Evolutionary conservation across 2,113 vertebrate species (phyloP).

Genomic region (Electrona antarctica): DNA sequence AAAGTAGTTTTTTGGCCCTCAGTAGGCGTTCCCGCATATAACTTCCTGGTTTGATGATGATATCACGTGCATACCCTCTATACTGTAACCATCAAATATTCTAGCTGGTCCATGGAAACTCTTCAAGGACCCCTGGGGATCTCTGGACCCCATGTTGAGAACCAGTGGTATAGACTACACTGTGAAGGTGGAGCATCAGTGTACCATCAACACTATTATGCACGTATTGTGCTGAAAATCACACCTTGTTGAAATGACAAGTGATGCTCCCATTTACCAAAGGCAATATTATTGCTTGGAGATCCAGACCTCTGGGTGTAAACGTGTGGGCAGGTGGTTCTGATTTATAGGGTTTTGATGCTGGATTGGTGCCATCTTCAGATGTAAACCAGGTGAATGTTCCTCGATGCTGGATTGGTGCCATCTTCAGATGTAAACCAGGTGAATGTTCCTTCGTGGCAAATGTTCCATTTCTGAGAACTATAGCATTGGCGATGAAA

Average conservation of each 20-base stretch:
- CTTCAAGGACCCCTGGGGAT: too few species aligned
- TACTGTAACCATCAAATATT: too few species aligned
- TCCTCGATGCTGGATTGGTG: slow-evolving; percentile 32
- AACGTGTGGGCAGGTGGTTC: slow-evolving; percentile 42
- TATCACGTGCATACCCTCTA: too few species aligned
- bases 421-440: slow-evolving; percentile 56
- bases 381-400: slow-evolving; percentile 50
- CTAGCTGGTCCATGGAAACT: too few species aligned
- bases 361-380: slow-evolving; percentile 47
- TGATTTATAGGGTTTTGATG: slow-evolving; percentile 46
- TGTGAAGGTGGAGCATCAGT: background rate
- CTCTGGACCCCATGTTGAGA: too few species aligned
- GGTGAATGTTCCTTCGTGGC: slow-evolving; percentile 26
- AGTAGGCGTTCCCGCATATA: too few species aligned
- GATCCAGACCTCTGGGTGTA: slow-evolving; percentile 41
- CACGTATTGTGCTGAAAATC: background rate
- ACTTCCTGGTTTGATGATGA: too few species aligned
- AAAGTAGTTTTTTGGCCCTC: too few species aligned
- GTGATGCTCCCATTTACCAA: background rate
- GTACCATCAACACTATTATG: background rate
- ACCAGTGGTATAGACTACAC: background rate
- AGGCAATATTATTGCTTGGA: slow-evolving; percentile 2
- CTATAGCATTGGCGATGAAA: background rate
- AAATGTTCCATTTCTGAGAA: background rate
- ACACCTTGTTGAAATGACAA: background rate